phyloP scores from a whole-genome alignment of 1,140 invertebrate genomes.

The Orchesella cincta region DNA sequence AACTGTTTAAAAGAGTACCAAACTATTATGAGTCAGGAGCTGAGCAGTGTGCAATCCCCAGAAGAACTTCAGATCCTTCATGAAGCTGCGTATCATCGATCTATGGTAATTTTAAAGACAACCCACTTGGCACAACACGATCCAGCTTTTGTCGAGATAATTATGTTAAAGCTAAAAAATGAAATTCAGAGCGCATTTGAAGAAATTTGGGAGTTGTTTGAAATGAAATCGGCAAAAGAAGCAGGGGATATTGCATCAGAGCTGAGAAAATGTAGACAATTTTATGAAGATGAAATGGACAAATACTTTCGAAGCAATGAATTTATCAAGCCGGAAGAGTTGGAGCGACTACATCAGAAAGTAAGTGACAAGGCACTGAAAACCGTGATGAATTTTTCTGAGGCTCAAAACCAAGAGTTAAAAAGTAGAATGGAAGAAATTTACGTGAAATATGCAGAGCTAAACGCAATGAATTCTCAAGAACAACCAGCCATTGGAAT shows the following conservation, averaged over 20 bases:
- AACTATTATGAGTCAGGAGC: no score
- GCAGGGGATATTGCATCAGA: neutral
- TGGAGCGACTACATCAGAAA: neutral
- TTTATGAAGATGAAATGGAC: slow-evolving; percentile 7
- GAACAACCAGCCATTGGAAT: slow-evolving; percentile 30
- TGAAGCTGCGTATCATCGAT: neutral
- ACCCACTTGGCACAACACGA: neutral
- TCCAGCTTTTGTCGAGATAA: no score
- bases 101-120: neutral
- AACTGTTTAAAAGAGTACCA: no score
- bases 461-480: neutral
- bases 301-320: neutral
- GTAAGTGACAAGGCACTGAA: neutral
- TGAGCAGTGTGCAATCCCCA: no score
- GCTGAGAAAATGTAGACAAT: neutral
- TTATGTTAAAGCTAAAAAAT: neutral
- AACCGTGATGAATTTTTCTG: neutral
- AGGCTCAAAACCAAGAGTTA: neutral
- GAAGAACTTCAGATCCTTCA: neutral
- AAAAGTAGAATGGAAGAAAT: neutral
- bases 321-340: neutral
- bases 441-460: neutral
- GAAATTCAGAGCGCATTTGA: neutral
- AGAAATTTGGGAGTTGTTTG: neutral
- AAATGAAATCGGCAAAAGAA: neutral